Conservation (phyloP, 2,113 vertebrate genomes). For the Pterocles burchelli region DNA sequence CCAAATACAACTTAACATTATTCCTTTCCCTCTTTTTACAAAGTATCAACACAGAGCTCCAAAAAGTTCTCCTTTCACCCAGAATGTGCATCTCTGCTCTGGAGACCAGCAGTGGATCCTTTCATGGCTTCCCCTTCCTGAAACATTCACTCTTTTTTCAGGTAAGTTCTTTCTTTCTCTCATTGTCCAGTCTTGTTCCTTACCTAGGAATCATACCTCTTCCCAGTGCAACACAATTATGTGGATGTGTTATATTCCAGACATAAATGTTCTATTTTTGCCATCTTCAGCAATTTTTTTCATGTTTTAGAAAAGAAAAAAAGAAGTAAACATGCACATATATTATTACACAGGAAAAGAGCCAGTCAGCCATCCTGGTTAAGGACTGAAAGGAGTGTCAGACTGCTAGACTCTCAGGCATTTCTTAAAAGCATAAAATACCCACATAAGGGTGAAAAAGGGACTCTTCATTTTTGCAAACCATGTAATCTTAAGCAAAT, state of each 20-base stretch:
- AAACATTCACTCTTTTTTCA: not conserved
- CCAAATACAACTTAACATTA: not conserved
- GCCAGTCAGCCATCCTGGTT: not conserved
- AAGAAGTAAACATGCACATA: not conserved
- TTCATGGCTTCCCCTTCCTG: not conserved
- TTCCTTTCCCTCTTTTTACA: not conserved
- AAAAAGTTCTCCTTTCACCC: not conserved
- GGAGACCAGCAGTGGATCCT: not conserved
- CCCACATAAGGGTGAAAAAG: not conserved
- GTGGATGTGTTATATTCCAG: not conserved
- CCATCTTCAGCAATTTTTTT: not conserved
- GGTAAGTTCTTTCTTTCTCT: not conserved
- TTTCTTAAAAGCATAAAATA: not conserved
- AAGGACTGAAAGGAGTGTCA: not conserved
- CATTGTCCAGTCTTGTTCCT: not conserved
- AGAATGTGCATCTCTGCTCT: not conserved
- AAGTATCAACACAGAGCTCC: not conserved
- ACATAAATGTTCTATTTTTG: not conserved
- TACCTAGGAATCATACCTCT: not conserved
- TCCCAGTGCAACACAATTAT: not conserved
- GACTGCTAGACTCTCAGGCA: not conserved
- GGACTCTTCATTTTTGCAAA: not conserved
- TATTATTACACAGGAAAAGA: not conserved
- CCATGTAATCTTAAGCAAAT: not conserved
- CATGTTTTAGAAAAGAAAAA: not conserved